These are phyloP conservation scores for Ploceus nigricollis DNA, from an alignment of 2,113 vertebrate species.

Conservation along the genomic window DNA sequence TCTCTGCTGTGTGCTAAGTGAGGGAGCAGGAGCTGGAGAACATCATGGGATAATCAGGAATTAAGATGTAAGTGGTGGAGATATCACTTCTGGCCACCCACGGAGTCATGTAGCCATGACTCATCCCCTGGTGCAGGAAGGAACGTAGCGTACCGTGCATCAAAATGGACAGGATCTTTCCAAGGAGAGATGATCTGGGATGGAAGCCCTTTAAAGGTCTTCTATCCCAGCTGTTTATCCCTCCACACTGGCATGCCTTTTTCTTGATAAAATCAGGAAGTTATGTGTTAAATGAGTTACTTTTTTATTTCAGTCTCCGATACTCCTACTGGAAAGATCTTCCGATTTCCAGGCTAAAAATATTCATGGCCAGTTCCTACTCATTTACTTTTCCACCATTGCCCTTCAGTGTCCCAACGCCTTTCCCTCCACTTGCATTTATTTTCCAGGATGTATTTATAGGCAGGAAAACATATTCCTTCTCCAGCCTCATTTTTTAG, in stretches of 20 bases:
- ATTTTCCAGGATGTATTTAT: slow-evolving; percentile 21
- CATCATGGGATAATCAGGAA: slow-evolving; percentile 56
- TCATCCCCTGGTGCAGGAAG: slow-evolving; percentile 59
- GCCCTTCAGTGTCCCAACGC: background rate
- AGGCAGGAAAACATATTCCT: slow-evolving; percentile 15
- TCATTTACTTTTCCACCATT: slow-evolving; percentile 2
- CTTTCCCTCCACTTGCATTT: background rate
- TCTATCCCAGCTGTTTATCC: background rate
- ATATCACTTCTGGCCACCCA: slow-evolving; percentile 62
- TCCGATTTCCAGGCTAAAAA: slow-evolving; percentile 34
- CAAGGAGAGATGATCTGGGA: background rate
- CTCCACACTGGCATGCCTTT: background rate
- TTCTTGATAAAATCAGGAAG: background rate
- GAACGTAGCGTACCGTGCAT: background rate
- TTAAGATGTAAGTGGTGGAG: slow-evolving; percentile 43
- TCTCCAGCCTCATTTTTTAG: background rate
- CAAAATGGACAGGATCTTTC: slow-evolving; percentile 46
- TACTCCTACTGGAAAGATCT: slow-evolving; percentile 44
- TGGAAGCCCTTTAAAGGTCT: background rate
- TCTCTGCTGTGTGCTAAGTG: background rate
- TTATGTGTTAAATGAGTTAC: background rate
- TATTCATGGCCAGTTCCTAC: slow-evolving; percentile 18
- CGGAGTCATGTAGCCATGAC: slow-evolving; percentile 52
- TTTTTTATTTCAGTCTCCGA: background rate
- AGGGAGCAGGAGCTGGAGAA: slow-evolving; percentile 27